These are phyloP conservation scores for Geopemphigus sp. DNA, from an alignment of 1,140 invertebrate species.

Conservation along the genomic window DNA sequence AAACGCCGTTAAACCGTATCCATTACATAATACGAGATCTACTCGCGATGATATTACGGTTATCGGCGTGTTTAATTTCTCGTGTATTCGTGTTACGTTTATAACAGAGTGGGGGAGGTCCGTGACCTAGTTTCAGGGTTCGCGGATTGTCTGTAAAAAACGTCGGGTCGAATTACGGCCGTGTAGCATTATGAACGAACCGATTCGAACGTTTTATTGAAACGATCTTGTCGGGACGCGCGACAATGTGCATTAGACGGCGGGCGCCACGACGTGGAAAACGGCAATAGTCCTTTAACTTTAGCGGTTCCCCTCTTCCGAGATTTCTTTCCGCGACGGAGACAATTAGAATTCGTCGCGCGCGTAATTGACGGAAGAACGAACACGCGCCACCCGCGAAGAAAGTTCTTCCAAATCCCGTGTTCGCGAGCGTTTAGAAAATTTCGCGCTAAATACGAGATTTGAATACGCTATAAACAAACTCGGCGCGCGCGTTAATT, in stretches of 20 bases:
- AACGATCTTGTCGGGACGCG: no score
- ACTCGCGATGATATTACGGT: neutral
- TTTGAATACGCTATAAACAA: constrained; percentile 2
- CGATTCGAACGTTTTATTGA: no score
- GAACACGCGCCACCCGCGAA: neutral
- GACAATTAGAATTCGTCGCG: constrained; percentile 5
- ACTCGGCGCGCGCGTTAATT: neutral
- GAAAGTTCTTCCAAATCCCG: constrained; percentile 11
- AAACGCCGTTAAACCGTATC: constrained; percentile 1
- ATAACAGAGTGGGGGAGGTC: no score
- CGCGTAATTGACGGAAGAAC: neutral
- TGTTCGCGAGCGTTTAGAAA: neutral
- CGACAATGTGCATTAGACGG: no score
- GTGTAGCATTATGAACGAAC: no score
- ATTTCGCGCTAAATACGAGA: constrained; percentile 12
- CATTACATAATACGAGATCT: constrained; percentile 8
- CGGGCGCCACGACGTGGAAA: no score
- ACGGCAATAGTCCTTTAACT: no score
- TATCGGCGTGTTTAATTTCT: neutral
- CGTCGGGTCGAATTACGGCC: no score
- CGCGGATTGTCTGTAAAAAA: no score
- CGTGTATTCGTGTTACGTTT: neutral
- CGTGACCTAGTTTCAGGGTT: no score
- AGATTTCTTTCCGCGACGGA: neutral
- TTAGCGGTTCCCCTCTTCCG: neutral